Evolutionary conservation across 2,797 vertebrate genomes (phyloP).

Genomic region (Cirrhinus molitorella): DNA sequence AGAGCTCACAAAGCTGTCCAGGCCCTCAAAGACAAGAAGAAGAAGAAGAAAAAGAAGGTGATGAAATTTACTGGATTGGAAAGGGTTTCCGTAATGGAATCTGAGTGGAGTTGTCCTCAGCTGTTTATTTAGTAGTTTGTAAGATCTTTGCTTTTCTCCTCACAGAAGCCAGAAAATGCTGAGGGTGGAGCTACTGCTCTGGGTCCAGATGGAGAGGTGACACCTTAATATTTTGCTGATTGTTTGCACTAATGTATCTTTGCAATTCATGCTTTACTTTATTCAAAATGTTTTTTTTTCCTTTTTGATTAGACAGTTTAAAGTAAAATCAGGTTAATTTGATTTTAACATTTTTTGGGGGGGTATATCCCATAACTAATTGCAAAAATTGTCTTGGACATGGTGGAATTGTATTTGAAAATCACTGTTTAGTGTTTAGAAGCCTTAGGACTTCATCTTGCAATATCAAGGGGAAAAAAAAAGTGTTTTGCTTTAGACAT

Average conservation of each 20-base stretch:
- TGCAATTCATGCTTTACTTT: no score
- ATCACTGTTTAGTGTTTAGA: no score
- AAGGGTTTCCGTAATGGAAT: not conserved
- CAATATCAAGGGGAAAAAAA: no score
- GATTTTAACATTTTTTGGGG: not conserved
- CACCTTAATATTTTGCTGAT: slow-evolving; percentile 40
- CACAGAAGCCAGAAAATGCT: slow-evolving; percentile 85
- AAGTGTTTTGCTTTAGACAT: no score
- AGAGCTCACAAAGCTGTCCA: slow-evolving; percentile 95
- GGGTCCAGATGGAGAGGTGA: slow-evolving; percentile 94
- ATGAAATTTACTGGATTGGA: not conserved
- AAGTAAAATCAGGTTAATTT: no score
- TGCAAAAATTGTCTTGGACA: not conserved
- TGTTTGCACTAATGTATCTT: not conserved
- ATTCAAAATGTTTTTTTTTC: not conserved
- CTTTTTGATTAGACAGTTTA: no score
- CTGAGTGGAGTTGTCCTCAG: not conserved
- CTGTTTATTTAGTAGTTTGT: not conserved
- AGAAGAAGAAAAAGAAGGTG: slow-evolving; percentile 92
- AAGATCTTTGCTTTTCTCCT: slow-evolving; percentile 35
- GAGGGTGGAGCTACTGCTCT: slow-evolving; percentile 84
- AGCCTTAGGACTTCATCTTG: no score
- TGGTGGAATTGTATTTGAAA: not conserved
- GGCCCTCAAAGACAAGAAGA: slow-evolving; percentile 96
- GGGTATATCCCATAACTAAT: not conserved